Base-by-base conservation (phyloP, 2,888 invertebrate species). In the Chesias legatella region DNA sequence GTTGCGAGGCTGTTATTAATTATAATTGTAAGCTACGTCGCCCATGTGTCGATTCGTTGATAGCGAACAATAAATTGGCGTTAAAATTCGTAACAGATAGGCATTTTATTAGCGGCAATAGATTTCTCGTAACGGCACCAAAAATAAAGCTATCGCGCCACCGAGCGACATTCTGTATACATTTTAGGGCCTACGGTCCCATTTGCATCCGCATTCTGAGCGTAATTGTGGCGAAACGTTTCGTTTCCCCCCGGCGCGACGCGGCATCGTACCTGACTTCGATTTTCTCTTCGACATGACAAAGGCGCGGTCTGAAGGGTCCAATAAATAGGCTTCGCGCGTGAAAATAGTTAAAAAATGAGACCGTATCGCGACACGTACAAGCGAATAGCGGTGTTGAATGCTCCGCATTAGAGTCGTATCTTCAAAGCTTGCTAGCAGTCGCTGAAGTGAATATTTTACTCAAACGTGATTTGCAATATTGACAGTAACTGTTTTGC, bases 251-350 rank as follows among this genome's bases (percentile, higher is more conserved):
- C 54, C 50, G 46, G 48, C 58, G 60, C 80, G 80, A 74, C 67
- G 53, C 50, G 46, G 48, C 58, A 60, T 67, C 71, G 67, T 79
- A 79, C 80, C 83, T 84, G 79, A 77, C 74, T 83, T 80, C 81
- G 81, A 82, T 84, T 83, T 83, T 79, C 75, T 69, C 68, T 68
- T 60, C 68, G 67, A 85, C 84, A 85, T 77, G 81, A 83, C 78
- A 85, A 86, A 85, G 83, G 85, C 84, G 84, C 82, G 84, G 84
- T 76, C 80, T 80, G 66, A 77, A 69, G 79, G 79, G 79, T 57
- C 79, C 82, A 79, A 85, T 85, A 84, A 82, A 83, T 83, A 81
- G 74, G 71, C 67, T 67, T 58, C 55, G 59, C 69, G 73, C 75
- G 76, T 76, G 78, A 77, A 79, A 80, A 81, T 80, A 78, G 79